phyloP scores from a whole-genome alignment of 2,888 invertebrate species.

The Diplolepis rosae region DNA sequence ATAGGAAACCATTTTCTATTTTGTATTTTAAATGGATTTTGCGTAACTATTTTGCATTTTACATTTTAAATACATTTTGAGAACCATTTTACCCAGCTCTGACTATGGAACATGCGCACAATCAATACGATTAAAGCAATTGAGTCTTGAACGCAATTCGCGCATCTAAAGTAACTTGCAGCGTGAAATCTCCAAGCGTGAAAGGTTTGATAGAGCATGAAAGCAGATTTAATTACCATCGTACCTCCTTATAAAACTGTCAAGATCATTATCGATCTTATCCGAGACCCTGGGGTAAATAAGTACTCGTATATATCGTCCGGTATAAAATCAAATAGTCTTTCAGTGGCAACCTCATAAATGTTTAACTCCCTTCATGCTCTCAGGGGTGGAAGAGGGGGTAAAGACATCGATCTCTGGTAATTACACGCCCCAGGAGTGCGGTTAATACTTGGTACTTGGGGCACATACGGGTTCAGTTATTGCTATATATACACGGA shows the following conservation, averaged over 20 bases:
- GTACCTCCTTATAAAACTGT: conserved; percentile 6
- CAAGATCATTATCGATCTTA: neutral
- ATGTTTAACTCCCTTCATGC: neutral
- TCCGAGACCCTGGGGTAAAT: neutral
- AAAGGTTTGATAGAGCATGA: conserved; percentile 5
- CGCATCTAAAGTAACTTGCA: neutral
- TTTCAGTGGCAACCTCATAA: conserved; percentile 1
- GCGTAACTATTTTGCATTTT: no score
- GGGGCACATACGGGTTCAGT: conserved; percentile 31
- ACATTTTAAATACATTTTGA: no score
- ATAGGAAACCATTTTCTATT: no score
- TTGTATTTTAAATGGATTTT: no score
- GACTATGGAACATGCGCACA: no score
- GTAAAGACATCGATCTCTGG: conserved; percentile 56
- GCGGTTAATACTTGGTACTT: conserved; percentile 35
- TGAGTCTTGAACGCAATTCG: conserved; percentile 2
- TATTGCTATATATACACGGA: conserved; percentile 1
- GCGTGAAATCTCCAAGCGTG: neutral
- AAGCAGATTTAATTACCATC: conserved; percentile 12
- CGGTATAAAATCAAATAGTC: conserved; percentile 6
- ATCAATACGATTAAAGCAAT: conserved; percentile 1
- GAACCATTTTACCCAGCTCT: no score
- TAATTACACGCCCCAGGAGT: conserved; percentile 59
- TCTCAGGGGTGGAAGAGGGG: conserved; percentile 45
- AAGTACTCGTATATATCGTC: neutral